phyloP scores from a whole-genome alignment of 2,797 vertebrate genomes.

The Pseudochaenichthys georgianus region DNA sequence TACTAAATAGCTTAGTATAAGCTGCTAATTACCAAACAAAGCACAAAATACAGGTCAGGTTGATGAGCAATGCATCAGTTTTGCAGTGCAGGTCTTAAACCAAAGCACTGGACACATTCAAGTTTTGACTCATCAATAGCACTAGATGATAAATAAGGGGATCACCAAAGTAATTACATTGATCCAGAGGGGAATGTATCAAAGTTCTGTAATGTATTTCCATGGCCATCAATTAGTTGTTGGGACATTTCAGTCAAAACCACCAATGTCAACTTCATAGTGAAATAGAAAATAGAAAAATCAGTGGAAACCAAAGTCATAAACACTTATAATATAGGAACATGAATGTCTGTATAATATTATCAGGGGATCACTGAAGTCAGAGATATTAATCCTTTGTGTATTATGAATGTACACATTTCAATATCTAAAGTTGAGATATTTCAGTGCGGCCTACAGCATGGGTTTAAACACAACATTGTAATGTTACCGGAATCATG shows the following conservation, averaged over 20 bases:
- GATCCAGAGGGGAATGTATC: background rate
- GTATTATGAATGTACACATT: background rate
- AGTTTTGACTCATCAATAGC: background rate
- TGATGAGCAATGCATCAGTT: background rate
- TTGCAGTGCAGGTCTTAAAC: background rate
- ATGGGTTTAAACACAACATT: background rate
- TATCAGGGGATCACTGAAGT: background rate
- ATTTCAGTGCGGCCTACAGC: background rate
- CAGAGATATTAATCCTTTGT: background rate
- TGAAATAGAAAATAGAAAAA: too few relatives aligned
- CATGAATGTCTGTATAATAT: background rate
- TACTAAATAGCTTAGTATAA: background rate
- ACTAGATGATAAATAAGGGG: too few relatives aligned
- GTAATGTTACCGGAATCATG: slow-evolving; percentile 21
- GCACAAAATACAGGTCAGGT: background rate
- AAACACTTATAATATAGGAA: background rate
- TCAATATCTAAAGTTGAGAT: slow-evolving; percentile 10
- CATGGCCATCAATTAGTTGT: too few relatives aligned
- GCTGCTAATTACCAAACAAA: background rate
- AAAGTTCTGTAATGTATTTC: background rate
- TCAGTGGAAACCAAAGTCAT: background rate
- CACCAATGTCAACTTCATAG: background rate
- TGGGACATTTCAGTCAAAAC: background rate
- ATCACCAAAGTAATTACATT: background rate
- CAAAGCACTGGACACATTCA: slow-evolving; percentile 5